Base-by-base conservation (phyloP, 2,888 invertebrate species). In the Parapristionchus giblindavisi region DNA sequence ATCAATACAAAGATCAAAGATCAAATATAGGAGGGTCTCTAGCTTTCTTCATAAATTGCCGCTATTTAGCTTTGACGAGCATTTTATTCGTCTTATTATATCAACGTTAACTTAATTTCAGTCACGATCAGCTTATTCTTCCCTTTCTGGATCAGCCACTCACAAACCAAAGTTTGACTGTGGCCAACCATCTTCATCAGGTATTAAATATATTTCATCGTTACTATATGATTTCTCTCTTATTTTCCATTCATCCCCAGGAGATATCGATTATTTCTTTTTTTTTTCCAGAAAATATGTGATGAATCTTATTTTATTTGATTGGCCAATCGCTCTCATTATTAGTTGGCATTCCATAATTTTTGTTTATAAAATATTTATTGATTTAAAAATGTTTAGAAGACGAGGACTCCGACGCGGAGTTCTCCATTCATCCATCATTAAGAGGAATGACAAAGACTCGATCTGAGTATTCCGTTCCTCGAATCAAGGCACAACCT, bases 111-210 rank as follows among this genome's bases (percentile, higher is more conserved):
- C 38, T 29, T 27, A 29, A 4, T 71, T 71, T 36, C 40, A 71
- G 71, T 48, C 48, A n/a, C 71, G 71, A 36, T 71, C 71, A 21
- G 71, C 54, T 29, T 71, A 71, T 40, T 56, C 71, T 21, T 54
- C 56, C 5, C 71, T 71, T 2, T 71, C 71, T 40, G 71, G 71
- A 6, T 58, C 54, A 4, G 71, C 71, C 3, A 58, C 48, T 27
- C 24, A 21, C 40, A 71, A 51, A 32, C 71, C 71, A n/a, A 43
- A 71, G 21, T 54, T 71, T 11, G 54, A 54, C 29, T 54, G 40
- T 11, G 40, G 32, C 5, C 27, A 29, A 2, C 36, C 17, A 48
- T 21, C n/a, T 51, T 29, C 40, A 17, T 32, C 61, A 61, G 11
- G 8, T n/a, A 29, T 17, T 11, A 5, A 17, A 51, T n/a, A 48